phyloP scores from a whole-genome alignment of 1,140 invertebrate species.

The Pantala flavescens region DNA sequence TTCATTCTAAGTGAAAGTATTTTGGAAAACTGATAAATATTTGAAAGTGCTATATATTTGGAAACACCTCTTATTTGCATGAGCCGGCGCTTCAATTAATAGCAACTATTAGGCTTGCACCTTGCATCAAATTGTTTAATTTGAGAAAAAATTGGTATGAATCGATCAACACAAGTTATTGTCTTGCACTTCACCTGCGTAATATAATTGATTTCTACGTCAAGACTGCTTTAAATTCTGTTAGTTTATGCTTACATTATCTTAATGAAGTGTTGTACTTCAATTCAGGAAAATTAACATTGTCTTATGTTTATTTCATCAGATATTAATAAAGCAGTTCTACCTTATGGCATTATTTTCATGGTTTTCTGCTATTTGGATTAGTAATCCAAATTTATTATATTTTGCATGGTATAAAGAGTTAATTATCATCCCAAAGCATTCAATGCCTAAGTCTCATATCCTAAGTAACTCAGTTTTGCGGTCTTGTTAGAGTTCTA shows the following conservation, averaged over 20 bases:
- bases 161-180: background rate
- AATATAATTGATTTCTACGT: background rate
- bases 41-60: background rate
- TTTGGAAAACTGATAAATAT: background rate
- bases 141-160: background rate
- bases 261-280: background rate
- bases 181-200: background rate
- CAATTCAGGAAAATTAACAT: background rate
- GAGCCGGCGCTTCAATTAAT: background rate
- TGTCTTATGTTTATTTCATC: constrained; percentile 2
- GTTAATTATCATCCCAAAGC: too few relatives aligned
- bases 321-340: constrained; percentile 8
- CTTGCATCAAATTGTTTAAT: constrained; percentile 5
- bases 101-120: background rate
- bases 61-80: background rate
- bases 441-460: too few relatives aligned
- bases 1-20: background rate
- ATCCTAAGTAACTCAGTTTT: too few relatives aligned
- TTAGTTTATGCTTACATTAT: background rate
- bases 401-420: too few relatives aligned
- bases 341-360: background rate
- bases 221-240: background rate
- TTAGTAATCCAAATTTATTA: too few relatives aligned
- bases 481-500: too few relatives aligned
- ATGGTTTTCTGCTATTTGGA: background rate